Percentiles rank a stretch among this genome's conserved stretches.
phyloP scores from a whole-genome alignment of 2,797 vertebrate species.

The Tapirus indicus region DNA sequence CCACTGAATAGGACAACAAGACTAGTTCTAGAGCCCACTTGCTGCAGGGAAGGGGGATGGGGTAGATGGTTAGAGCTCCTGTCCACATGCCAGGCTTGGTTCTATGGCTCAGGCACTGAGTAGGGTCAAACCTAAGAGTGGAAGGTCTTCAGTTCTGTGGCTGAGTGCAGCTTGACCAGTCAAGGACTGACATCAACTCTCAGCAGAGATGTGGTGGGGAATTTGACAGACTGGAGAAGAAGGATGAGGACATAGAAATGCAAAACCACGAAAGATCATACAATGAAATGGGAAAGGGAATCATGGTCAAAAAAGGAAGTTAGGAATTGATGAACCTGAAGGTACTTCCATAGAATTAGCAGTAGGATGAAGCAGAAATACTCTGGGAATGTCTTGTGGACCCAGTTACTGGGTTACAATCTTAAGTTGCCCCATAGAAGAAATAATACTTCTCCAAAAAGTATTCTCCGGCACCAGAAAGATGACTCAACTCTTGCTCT shows the following conservation, averaged over 20 bases:
- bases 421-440: neutral
- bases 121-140: neutral
- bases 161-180: neutral
- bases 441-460: neutral
- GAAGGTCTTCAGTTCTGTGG: neutral
- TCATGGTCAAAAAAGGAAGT: neutral
- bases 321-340: neutral
- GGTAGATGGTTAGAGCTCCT: neutral
- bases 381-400: neutral
- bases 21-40: neutral
- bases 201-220: neutral
- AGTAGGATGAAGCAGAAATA: neutral
- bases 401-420: neutral
- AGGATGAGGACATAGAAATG: neutral
- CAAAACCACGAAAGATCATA: neutral
- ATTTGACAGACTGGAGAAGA: neutral
- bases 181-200: neutral
- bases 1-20: neutral
- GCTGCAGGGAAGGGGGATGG: neutral
- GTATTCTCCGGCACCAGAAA: neutral
- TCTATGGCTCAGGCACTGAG: neutral
- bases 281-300: neutral
- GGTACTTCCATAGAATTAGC: neutral
- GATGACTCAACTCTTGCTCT: neutral
- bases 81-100: neutral